Base-by-base conservation (phyloP, 2,888 invertebrate genomes). In the Empis stercorea region DNA sequence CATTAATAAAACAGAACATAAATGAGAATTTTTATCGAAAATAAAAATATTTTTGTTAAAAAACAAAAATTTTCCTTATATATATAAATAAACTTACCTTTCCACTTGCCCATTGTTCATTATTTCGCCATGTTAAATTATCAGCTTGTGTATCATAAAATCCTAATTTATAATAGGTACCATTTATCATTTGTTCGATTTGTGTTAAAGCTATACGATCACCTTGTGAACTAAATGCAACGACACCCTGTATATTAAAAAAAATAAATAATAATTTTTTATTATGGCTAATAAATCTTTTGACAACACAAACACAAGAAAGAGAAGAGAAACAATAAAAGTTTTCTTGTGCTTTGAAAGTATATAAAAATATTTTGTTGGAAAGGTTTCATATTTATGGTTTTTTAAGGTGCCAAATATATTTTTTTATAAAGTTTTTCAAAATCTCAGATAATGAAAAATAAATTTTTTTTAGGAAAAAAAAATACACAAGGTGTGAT, bases 171-270 rank as follows among this genome's bases (percentile, higher is more conserved):
- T 86, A 81, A 70, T 99, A 99, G 63, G 85, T 88, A 54, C 96
- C 95, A 71, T 93, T 87, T 52, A 86, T 80, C 73, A 95, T 81
- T 72, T 99, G 99, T 67, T 99, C 99, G 56, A 99, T 93, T 73
- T 96, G 94, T 23, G 97, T 99, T 71, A 94, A 76, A 42, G 97
- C 96, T 63, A 99, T 97, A 59, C 99, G 82, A 74, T 99, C 99
- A 57, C 99, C 99, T 73, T 91, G 89, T 10, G 95, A 94, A 57
- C 95, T 95, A 73, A 99, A 99, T 34, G 95, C 96, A 52, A 99
- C 99, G 60, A 85, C 79, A 42, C 97, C 97, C 96, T 97, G 70
- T 14, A 70, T 64, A 49, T 44, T n/a, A 30, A 30, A 46, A 20
- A 41, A 7, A 15, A 14, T 10, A 10, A 13, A 32, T 41, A 9